Evolutionary conservation across 2,888 invertebrate genomes (phyloP).

Genomic region (Apamea anceps): DNA sequence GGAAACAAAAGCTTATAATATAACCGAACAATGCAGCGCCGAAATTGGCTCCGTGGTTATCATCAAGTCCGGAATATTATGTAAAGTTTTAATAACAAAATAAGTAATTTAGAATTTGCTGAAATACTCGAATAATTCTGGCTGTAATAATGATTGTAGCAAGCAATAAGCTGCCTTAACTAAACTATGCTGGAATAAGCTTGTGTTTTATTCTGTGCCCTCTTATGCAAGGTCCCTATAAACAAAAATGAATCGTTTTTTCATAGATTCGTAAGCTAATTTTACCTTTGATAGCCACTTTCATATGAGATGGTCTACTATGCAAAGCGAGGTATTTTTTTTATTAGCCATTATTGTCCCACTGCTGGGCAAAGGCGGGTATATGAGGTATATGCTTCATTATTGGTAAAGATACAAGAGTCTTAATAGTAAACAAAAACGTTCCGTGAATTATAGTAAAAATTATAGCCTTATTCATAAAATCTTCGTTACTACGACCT

Average conservation of each 20-base stretch:
- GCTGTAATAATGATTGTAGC: not conserved
- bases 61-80: constrained; percentile 33
- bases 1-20: constrained; percentile 47
- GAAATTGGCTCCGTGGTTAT: constrained; percentile 52
- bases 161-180: not conserved
- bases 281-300: not conserved
- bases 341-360: no score
- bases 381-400: not conserved
- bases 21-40: constrained; percentile 54
- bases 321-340: not conserved
- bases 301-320: not conserved
- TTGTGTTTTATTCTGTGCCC: not conserved
- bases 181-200: not conserved
- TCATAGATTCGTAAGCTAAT: not conserved
- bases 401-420: not conserved
- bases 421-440: not conserved
- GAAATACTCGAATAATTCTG: not conserved
- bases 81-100: constrained; percentile 29
- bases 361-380: no score
- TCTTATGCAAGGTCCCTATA: not conserved
- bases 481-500: not conserved
- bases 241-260: not conserved
- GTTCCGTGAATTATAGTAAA: not conserved
- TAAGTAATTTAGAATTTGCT: constrained; percentile 14
- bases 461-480: not conserved